Percentiles rank a stretch among this genome's conserved stretches.
Conservation (phyloP, 1,140 invertebrate species). For the Rhynchophorus ferrugineus region DNA sequence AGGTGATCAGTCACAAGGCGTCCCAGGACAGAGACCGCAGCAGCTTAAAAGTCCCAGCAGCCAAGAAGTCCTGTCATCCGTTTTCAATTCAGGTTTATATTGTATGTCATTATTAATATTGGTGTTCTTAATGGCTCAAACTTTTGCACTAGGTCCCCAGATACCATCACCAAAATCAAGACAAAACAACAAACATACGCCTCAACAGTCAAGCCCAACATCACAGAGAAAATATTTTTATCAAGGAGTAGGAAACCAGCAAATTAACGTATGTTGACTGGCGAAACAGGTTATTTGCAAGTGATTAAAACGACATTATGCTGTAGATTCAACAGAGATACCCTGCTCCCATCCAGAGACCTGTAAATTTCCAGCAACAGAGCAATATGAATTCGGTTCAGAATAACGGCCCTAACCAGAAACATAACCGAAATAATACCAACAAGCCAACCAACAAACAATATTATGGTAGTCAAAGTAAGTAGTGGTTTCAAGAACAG, state of each 20-base stretch:
- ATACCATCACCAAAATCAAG: conserved; percentile 39
- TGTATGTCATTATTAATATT: too few species aligned
- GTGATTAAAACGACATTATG: too few species aligned
- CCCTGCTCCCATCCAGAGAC: conserved; percentile 37
- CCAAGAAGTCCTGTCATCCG: conserved; percentile 38
- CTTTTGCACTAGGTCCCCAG: conserved; percentile 36
- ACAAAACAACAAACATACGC: conserved; percentile 37
- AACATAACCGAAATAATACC: conserved; percentile 32
- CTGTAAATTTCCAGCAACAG: conserved; percentile 34
- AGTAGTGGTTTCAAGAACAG: conserved; percentile 13
- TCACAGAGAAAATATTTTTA: conserved; percentile 38
- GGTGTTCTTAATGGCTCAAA: too few species aligned
- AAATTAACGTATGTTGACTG: conserved; percentile 34
- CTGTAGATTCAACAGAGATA: conserved; percentile 34
- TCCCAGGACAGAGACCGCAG: conserved; percentile 30
- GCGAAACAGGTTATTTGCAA: too few species aligned
- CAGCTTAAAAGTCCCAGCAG: conserved; percentile 38
- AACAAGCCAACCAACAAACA: conserved; percentile 34
- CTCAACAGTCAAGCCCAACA: conserved; percentile 37
- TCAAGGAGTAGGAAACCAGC: conserved; percentile 33
- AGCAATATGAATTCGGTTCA: conserved; percentile 30
- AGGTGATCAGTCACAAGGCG: too few species aligned
- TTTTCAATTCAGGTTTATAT: conserved; percentile 40
- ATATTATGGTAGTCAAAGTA: conserved; percentile 38
- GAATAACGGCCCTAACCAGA: conserved; percentile 24